Evolutionary conservation across 1,140 invertebrate genomes (phyloP).

Genomic region (Nomia melanderi): DNA sequence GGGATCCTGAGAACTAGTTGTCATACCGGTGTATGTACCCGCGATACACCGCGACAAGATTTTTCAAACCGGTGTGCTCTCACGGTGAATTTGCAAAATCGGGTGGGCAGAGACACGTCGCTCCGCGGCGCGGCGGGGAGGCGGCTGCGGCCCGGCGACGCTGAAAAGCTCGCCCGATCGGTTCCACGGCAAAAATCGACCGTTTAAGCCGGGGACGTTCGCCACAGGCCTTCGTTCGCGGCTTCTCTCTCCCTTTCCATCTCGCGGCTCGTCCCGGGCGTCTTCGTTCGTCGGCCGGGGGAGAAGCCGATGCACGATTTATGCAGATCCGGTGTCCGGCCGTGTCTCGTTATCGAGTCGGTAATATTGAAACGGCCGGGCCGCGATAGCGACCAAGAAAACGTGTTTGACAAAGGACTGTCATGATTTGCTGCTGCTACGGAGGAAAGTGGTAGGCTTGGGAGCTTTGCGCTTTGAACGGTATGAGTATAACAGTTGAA

Average conservation of each 20-base stretch:
- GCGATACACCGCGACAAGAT: neutral
- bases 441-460: neutral
- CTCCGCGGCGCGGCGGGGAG: neutral
- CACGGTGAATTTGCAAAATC: conserved; percentile 12
- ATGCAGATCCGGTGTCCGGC: conserved; percentile 16
- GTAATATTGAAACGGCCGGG: neutral
- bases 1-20: conserved; percentile 46
- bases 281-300: neutral
- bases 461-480: too few relatives aligned
- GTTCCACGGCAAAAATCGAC: conserved; percentile 17
- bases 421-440: neutral
- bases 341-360: conserved; percentile 5
- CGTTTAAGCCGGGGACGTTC: neutral
- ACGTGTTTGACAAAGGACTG: neutral
- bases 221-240: too few relatives aligned
- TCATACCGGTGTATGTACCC: conserved; percentile 46
- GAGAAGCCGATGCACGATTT: conserved; percentile 3
- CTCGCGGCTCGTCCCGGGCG: too few relatives aligned
- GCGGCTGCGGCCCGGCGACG: neutral
- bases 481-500: too few relatives aligned
- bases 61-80: conserved; percentile 44
- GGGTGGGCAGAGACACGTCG: neutral
- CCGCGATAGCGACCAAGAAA: neutral
- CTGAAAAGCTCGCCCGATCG: conserved; percentile 33
- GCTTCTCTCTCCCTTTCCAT: too few relatives aligned